Evolutionary conservation across 2,888 invertebrate species (phyloP), one percentile per base, ranked within the genome.

Genomic region (Eudemis profundana): DNA sequence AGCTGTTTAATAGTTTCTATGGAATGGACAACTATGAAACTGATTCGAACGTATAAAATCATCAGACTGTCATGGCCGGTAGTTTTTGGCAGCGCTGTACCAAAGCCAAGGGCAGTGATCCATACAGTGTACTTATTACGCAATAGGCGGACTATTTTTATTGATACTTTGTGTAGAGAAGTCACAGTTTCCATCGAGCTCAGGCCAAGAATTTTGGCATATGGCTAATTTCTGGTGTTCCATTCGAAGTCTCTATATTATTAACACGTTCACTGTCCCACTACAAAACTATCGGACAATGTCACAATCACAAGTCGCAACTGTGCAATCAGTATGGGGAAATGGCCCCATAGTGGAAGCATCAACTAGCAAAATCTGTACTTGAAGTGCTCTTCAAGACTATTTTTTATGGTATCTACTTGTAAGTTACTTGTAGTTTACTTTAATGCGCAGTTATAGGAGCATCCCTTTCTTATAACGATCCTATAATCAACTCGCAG

Each of bases 71-170:
- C 50, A 29, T 51, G 61, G 50, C 42, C 42, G 19, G 27, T 19
- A 14, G 17, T 51, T 50, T 50, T 61, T 61, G 61, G 61, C 61
- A 61, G 42, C 61, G 50, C 29, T 14, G 14, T 51, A 51, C 50
- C 50, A 49, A 23, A 51, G 61, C 61, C 50, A 61, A 61, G 61
- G 61, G 61, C 50, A 40, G 19, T 33, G 33, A 23, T 50, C 40
- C 33, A 33, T 51, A 42, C 29, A 51, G 33, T 44, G 29, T 8
- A 40, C 29, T 17, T 19, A 44, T 61, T 61, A 33, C 42, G 61
- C 42, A 61, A 61, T 44, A 33, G 8, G 12, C 38, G 17, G 19
- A 42, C 42, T 51, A 51, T 61, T 61, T 61, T 51, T 51, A 61
- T 51, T 42, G 10, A 19, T 29, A 49, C 27, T n/a, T 42, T 12